A percentile compares a stretch with the other conserved stretches of the same genome.
Conservation (phyloP, 2,888 invertebrate genomes). For the Philaethria dido region DNA sequence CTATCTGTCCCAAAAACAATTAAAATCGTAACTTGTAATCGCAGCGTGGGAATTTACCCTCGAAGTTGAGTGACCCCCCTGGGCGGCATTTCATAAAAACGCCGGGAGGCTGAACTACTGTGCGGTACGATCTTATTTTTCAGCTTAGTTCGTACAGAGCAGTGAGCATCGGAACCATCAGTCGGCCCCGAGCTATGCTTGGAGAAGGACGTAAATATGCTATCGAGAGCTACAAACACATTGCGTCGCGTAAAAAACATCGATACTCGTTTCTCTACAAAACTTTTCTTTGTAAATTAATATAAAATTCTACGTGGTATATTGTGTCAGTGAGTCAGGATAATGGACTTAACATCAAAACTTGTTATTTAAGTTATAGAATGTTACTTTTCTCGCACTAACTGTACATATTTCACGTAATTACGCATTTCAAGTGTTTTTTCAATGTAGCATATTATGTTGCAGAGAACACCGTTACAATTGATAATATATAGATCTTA, state of each 20-base stretch:
- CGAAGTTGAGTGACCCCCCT: conserved; percentile 69
- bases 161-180: conserved; percentile 52
- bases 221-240: conserved; percentile 40
- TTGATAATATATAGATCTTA: neutral
- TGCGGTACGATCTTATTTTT: conserved; percentile 66
- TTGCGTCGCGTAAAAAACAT: conserved; percentile 72
- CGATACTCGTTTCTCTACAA: conserved; percentile 55
- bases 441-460: neutral
- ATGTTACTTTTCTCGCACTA: neutral
- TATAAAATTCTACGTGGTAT: conserved; percentile 22
- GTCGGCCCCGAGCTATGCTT: conserved; percentile 64
- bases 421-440: neutral
- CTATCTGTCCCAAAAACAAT: conserved; percentile 12
- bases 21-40: conserved; percentile 37
- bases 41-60: conserved; percentile 50
- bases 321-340: conserved; percentile 24
- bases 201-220: conserved; percentile 49
- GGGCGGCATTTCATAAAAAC: conserved; percentile 68
- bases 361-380: neutral
- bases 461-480: neutral
- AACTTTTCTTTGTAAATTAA: conserved; percentile 29
- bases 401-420: neutral
- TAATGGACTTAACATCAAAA: neutral
- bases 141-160: conserved; percentile 53
- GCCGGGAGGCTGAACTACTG: conserved; percentile 57